These are phyloP conservation scores for Macropus fuliginosus DNA, from an alignment of 2,797 vertebrate species.

Conservation along the genomic window DNA sequence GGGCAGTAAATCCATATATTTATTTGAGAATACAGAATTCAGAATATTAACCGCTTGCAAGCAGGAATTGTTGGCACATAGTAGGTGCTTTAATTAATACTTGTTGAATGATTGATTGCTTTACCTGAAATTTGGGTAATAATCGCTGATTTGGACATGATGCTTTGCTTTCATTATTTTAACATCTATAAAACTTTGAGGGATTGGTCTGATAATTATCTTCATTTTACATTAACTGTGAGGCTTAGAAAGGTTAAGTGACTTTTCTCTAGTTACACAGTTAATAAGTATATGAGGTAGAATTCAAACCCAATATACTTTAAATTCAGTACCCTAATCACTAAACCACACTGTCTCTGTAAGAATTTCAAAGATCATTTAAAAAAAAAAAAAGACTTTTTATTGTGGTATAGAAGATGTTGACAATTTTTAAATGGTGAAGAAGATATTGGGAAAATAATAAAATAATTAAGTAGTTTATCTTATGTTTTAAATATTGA, in stretches of 20 bases:
- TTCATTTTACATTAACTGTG: background rate
- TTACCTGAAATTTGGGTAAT: background rate
- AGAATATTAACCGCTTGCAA: background rate
- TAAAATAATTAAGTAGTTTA: background rate
- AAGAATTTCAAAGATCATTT: background rate
- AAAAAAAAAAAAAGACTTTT: background rate
- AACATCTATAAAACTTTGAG: background rate
- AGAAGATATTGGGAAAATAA: background rate
- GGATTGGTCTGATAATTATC: background rate
- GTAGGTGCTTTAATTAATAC: background rate
- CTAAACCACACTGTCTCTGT: background rate
- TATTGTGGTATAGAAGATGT: background rate
- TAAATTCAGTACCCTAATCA: background rate
- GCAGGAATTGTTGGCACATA: background rate
- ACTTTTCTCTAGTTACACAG: background rate
- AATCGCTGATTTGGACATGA: background rate
- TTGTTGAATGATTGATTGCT: constrained; percentile 24
- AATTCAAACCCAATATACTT: background rate
- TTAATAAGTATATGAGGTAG: background rate
- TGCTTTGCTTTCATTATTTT: background rate
- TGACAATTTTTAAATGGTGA: background rate
- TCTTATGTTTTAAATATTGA: background rate
- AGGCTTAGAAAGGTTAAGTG: background rate
- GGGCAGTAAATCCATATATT: background rate
- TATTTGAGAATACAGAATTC: background rate